Conservation (phyloP, 2,113 vertebrate genomes). For the Myodes glareolus region DNA sequence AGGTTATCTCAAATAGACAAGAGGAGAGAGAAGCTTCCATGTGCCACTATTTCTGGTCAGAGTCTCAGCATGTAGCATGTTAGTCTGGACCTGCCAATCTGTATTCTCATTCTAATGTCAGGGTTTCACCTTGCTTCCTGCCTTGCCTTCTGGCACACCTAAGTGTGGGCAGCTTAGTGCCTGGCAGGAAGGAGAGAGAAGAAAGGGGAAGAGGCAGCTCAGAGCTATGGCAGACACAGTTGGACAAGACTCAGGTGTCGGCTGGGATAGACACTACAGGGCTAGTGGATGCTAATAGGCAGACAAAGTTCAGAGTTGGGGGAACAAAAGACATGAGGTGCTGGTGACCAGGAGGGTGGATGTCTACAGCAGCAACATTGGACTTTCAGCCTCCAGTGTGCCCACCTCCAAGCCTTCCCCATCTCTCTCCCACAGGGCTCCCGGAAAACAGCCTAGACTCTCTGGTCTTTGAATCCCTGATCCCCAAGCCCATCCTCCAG, state of each 20-base stretch:
- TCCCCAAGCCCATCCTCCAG: constrained; percentile 96
- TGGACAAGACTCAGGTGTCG: neutral
- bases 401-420: neutral
- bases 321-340: neutral
- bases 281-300: no score
- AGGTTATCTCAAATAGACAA: neutral
- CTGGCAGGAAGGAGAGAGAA: neutral
- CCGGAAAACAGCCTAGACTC: constrained; percentile 92
- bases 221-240: neutral
- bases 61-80: neutral
- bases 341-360: neutral
- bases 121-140: neutral
- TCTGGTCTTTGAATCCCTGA: constrained; percentile 95
- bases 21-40: neutral
- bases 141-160: rapidly evolving
- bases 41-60: neutral
- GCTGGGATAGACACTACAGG: neutral
- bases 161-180: neutral
- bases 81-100: neutral
- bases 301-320: neutral
- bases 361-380: neutral
- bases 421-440: constrained; percentile 86
- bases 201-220: neutral
- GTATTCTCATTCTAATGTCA: neutral
- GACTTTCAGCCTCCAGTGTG: neutral